phyloP scores from a whole-genome alignment of 2,888 invertebrate species.

The Penaeus monodon region DNA sequence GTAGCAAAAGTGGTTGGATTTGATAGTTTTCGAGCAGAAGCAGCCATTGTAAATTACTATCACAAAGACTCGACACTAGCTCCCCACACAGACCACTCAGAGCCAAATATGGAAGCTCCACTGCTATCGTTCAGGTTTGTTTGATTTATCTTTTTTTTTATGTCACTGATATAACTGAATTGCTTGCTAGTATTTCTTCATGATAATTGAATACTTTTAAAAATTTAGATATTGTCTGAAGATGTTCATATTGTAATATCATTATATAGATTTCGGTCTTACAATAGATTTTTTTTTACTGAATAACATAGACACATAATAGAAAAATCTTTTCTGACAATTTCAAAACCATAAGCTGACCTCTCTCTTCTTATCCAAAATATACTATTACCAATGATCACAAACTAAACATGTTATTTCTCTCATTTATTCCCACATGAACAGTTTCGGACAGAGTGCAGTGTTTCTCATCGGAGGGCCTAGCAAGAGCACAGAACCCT shows the following conservation, averaged over 20 bases:
- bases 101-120: constrained; percentile 86
- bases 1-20: constrained; percentile 75
- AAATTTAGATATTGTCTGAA: too few species aligned
- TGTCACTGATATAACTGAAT: background rate
- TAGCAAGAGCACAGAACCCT: constrained; percentile 66
- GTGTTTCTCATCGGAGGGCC: constrained; percentile 93
- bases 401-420: background rate
- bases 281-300: too few species aligned
- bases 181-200: too few species aligned
- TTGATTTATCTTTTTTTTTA: constrained; percentile 1
- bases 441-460: constrained; percentile 94
- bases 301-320: too few species aligned
- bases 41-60: constrained; percentile 97
- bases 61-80: constrained; percentile 91
- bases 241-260: too few species aligned
- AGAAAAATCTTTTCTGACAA: too few species aligned
- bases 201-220: too few species aligned
- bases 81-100: constrained; percentile 95
- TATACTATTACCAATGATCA: background rate
- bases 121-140: constrained; percentile 85
- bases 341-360: too few species aligned
- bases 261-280: too few species aligned
- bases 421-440: constrained; percentile 66
- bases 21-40: constrained; percentile 82
- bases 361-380: background rate